Conservation (phyloP, 2,888 invertebrate genomes). For the Temnothorax rugatulus region DNA sequence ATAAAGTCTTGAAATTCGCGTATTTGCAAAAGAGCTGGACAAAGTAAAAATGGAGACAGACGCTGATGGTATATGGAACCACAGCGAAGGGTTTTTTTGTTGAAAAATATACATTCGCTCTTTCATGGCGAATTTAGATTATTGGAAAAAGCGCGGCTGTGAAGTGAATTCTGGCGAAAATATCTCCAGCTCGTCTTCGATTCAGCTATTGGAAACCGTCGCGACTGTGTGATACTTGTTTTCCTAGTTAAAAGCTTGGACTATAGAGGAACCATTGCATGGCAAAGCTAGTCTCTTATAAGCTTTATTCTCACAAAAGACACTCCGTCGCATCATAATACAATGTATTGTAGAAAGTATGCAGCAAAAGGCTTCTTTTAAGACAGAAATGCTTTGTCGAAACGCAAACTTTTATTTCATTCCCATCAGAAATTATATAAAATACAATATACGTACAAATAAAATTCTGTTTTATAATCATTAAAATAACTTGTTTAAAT, state of each 20-base stretch:
- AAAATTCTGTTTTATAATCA: background rate
- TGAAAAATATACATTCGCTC: conserved; percentile 75
- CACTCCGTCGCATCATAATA: background rate
- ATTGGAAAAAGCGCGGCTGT: conserved; percentile 74
- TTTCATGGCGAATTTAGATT: conserved; percentile 76
- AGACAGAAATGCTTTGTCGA: background rate
- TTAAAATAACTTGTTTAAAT: background rate
- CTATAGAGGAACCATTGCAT: conserved; percentile 49
- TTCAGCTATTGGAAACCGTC: conserved; percentile 63
- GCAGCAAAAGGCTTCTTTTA: background rate
- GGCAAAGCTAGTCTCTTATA: conserved; percentile 36
- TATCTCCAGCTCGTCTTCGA: conserved; percentile 61
- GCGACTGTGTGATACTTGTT: conserved; percentile 64
- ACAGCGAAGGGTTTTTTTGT: conserved; percentile 66
- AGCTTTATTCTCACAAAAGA: conserved; percentile 10
- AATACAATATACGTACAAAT: background rate
- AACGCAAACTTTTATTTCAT: background rate
- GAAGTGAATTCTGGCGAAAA: conserved; percentile 72
- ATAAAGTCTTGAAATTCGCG: conserved; percentile 58
- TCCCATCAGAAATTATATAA: background rate
- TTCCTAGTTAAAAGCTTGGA: conserved; percentile 63
- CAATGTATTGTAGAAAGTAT: background rate
- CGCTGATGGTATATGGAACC: background rate
- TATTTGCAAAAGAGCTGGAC: conserved; percentile 11
- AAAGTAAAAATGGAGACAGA: conserved; percentile 36